Conservation (phyloP, 2,113 vertebrate genomes). For the Psilopogon haemacephalus region DNA sequence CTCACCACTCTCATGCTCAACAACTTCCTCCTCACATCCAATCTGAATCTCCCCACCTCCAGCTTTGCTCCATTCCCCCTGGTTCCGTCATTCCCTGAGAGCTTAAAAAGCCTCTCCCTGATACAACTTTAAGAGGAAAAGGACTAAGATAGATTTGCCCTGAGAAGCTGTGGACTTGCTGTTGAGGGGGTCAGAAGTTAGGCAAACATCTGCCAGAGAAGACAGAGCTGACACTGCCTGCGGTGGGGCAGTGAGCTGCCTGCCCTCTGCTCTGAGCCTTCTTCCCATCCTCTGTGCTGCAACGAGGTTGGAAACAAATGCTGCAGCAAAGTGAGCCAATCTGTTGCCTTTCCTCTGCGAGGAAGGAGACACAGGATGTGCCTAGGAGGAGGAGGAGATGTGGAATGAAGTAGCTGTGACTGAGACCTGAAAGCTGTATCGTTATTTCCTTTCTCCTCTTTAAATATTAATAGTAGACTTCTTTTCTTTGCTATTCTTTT, state of each 20-base stretch:
- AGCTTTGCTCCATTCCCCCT: no score
- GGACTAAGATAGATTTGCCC: background rate
- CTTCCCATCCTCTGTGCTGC: background rate
- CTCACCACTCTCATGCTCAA: no score
- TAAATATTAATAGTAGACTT: background rate
- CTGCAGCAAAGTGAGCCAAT: background rate
- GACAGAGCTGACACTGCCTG: background rate
- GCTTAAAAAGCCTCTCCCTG: no score
- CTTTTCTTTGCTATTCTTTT: background rate
- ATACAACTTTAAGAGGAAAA: background rate
- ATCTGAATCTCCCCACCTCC: no score
- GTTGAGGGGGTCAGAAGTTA: background rate
- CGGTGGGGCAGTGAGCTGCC: background rate
- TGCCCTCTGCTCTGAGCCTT: background rate
- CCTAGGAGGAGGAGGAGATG: background rate
- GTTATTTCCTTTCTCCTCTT: constrained; percentile 3
- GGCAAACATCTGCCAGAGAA: background rate
- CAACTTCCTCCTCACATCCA: no score
- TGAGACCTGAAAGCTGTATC: background rate
- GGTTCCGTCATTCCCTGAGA: no score
- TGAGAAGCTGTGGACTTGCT: background rate
- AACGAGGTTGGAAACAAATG: background rate
- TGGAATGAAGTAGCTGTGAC: background rate
- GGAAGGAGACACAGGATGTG: background rate
- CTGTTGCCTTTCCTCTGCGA: background rate